Conservation (phyloP, 1,140 invertebrate species). For the Drosophila pectinifera region DNA sequence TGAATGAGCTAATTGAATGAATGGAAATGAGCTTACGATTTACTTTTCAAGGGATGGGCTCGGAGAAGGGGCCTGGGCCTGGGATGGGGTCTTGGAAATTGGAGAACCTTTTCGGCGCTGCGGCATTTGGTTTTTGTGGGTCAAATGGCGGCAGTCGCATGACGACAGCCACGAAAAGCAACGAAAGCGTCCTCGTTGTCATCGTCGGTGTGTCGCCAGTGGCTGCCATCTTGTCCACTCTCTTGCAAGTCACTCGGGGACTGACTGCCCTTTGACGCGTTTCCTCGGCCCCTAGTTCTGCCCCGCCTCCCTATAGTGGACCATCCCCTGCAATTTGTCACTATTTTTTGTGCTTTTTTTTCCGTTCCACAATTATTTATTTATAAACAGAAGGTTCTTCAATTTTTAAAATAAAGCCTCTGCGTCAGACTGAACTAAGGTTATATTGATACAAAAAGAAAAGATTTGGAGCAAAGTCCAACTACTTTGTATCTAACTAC, state of each 20-base stretch:
- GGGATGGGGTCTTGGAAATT: neutral
- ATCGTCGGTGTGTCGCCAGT: slow-evolving; percentile 40
- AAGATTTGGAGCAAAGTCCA: neutral
- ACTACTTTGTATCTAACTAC: too few relatives aligned
- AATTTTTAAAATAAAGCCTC: slow-evolving; percentile 16
- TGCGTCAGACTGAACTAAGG: neutral
- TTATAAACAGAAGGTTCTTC: slow-evolving; percentile 3
- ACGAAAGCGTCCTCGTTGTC: slow-evolving; percentile 34
- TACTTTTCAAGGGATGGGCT: neutral
- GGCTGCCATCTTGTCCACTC: neutral
- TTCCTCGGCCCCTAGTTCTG: neutral
- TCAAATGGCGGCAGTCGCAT: slow-evolving; percentile 60
- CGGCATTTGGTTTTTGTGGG: slow-evolving; percentile 69
- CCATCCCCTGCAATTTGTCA: neutral
- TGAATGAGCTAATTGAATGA: slow-evolving; percentile 56
- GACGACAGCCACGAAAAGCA: slow-evolving; percentile 19
- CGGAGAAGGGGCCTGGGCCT: neutral
- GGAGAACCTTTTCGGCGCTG: slow-evolving; percentile 36
- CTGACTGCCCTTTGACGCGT: slow-evolving; percentile 8
- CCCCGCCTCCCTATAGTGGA: too few relatives aligned
- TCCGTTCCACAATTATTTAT: slow-evolving; percentile 6
- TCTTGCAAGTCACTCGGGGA: slow-evolving; percentile 3
- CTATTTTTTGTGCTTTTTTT: neutral
- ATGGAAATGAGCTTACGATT: slow-evolving; percentile 38
- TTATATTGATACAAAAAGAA: slow-evolving; percentile 2